Base-by-base conservation (phyloP, 2,113 vertebrate species). In the Chaetura pelagica region DNA sequence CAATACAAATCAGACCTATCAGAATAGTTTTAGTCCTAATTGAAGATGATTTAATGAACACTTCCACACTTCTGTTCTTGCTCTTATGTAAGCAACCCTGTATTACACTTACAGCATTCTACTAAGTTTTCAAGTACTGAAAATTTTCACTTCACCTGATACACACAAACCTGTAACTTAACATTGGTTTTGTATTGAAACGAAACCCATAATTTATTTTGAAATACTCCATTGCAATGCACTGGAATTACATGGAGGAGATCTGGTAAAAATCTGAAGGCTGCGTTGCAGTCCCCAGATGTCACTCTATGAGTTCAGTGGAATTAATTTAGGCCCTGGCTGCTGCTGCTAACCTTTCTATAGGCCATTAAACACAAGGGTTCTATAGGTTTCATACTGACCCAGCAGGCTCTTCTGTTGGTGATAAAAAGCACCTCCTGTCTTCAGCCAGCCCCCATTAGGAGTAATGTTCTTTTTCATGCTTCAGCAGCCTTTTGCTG, bases 1-100 rank as follows among this genome's bases (percentile, higher is more conserved):
- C 83, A 96, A 93, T 83, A 89, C 8, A 95, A 94, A 97, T 89
- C 74, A 83, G 84, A 93, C 21, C 23, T 55, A 80, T 80, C 15
- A 64, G 63, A 83, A 35, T 72, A 80, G 55, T 79, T 8, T 66
- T 38, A 34, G 38, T 94, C 22, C 27, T 93, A 87, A 52, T 59
- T 93, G 27, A 68, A 76, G 52, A 58, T 91, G 54, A 83, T 75
- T 97, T 91, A 93, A 95, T 78, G 55, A 93, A 77, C 72, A 64
- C 17, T 86, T 91, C 30, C 3, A 6, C 55, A 15, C 8, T 48
- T 63, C 26, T 88, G 78, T 57, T 59, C 52, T 19, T 57, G 21
- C n/a, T 78, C 67, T 89, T 61, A 9, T 62, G 22, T 63, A 71
- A 84, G 9, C 40, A 91, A 84, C 58, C 49, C 21, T 69, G 57